Base-by-base conservation (phyloP, 2,888 invertebrate genomes). In the Ophion ellenae region DNA sequence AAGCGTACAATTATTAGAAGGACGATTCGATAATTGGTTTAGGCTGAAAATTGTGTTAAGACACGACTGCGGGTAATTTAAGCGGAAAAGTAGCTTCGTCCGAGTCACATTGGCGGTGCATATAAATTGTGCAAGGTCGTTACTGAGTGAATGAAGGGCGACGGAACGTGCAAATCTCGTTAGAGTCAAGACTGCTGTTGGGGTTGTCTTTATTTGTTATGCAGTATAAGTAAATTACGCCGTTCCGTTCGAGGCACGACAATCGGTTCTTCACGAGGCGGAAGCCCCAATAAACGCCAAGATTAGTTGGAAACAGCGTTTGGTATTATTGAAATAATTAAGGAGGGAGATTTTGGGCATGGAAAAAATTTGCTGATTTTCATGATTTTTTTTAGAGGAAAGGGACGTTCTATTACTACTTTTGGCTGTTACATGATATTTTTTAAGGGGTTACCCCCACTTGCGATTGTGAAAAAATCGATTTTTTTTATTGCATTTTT, bases 101-200 rank as follows among this genome's bases (percentile, higher is more conserved):
- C 47, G 36, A 59, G 83, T 80, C 57, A 69, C 83, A 63, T 73
- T 77, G 71, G 45, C 40, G 45, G 73, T 28, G 53, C 57, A 80
- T 59, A 80, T 79, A 79, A 53, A 83, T 83, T 83, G 77, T 40
- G 45, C 75, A 77, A 76, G 61, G 40, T 73, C 76, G 76, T 83
- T 73, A 73, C 59, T 40, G 70, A 71, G 36, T 61, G 75, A 59
- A 17, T 40, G 59, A 67, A 17, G 32, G 32, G 24, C 10, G 45
- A 61, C 20, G 59, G n/a, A 69, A 57, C 59, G 57, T 40, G 61
- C 76, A 83, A 83, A 85, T 85, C 77, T 75, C 69, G 73, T 85
- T 85, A 85, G 61, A 81, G 75, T 59, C 70, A 76, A 47, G 80
- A 80, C 83, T 85, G 73, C 70, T 69, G 67, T 63, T 63, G 82